Percentiles rank a stretch among this genome's conserved stretches.
Conservation (phyloP, 2,113 vertebrate species). For the Ornithorhynchus anatinus region DNA sequence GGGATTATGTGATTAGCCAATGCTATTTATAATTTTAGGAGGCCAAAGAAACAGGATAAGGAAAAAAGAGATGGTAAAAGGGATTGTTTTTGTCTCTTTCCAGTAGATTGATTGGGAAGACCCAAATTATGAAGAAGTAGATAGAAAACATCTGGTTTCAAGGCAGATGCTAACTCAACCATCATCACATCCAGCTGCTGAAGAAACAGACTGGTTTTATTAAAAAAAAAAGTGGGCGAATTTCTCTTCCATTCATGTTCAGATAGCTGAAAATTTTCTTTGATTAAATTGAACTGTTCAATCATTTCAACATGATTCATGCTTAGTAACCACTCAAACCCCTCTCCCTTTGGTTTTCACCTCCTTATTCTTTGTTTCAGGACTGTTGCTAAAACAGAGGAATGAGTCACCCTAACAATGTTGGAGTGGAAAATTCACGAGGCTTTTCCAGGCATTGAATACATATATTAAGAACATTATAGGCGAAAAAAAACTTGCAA, state of each 20-base stretch:
- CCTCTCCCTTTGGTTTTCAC: constrained; percentile 30
- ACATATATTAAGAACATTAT: constrained; percentile 29
- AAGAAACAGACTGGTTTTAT: constrained; percentile 49
- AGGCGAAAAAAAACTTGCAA: not conserved
- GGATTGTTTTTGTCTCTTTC: constrained; percentile 1
- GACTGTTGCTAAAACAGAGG: constrained; percentile 56
- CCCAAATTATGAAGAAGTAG: constrained; percentile 42
- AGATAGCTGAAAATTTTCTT: constrained; percentile 29
- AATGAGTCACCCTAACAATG: constrained; percentile 44
- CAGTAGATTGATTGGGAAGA: constrained; percentile 53
- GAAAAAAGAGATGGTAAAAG: not conserved
- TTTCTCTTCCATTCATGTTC: constrained; percentile 29
- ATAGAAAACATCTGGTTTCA: constrained; percentile 49
- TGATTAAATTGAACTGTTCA: constrained; percentile 37
- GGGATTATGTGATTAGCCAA: constrained; percentile 47
- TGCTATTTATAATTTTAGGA: constrained; percentile 38
- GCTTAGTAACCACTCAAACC: not conserved
- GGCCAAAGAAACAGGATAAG: constrained; percentile 5
- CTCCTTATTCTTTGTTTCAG: constrained; percentile 51
- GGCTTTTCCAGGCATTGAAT: constrained; percentile 51
- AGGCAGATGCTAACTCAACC: constrained; percentile 44
- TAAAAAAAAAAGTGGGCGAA: constrained; percentile 41
- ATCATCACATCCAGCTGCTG: constrained; percentile 43
- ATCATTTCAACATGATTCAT: constrained; percentile 29
- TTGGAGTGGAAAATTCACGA: constrained; percentile 48